Percentiles rank a stretch among this genome's conserved stretches.
Conservation (phyloP, 2,113 vertebrate genomes). For the Hippocampus barbouri region DNA sequence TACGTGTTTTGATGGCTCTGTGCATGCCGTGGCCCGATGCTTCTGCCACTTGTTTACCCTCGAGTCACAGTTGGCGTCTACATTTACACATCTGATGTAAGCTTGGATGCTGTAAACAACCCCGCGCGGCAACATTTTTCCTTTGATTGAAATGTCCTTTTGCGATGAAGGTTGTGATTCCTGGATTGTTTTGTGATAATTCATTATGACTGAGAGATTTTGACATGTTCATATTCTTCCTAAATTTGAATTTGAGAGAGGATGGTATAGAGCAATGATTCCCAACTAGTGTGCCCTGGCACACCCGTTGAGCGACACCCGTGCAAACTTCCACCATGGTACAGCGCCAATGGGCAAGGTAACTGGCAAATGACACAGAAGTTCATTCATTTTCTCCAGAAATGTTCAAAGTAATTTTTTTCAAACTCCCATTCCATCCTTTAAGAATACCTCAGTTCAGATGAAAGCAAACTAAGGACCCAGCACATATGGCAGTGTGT, state of each 20-base stretch:
- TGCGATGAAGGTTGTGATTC: conserved; percentile 47
- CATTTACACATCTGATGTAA: conserved; percentile 52
- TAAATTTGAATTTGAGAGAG: too few relatives aligned
- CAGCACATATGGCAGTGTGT: neutral
- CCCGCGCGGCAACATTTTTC: conserved; percentile 4
- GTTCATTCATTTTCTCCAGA: neutral
- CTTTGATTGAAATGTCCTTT: conserved; percentile 50
- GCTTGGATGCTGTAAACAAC: conserved; percentile 35
- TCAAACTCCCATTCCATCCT: neutral
- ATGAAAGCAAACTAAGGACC: neutral
- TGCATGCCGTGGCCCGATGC: conserved; percentile 43
- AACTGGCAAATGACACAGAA: neutral
- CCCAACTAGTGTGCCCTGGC: too few relatives aligned
- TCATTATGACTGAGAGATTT: conserved; percentile 1
- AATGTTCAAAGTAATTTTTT: neutral
- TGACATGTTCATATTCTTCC: too few relatives aligned
- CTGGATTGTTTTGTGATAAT: conserved; percentile 45
- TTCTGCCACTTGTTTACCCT: conserved; percentile 60
- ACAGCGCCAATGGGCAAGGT: neutral
- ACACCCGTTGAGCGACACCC: neutral
- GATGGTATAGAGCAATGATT: too few relatives aligned
- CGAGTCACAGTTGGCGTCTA: conserved; percentile 34
- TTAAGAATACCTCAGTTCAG: neutral
- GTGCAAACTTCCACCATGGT: neutral
- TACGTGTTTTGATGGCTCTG: conserved; percentile 42